Evolutionary conservation across 2,797 vertebrate genomes (phyloP).

Genomic region (Netta rufina): DNA sequence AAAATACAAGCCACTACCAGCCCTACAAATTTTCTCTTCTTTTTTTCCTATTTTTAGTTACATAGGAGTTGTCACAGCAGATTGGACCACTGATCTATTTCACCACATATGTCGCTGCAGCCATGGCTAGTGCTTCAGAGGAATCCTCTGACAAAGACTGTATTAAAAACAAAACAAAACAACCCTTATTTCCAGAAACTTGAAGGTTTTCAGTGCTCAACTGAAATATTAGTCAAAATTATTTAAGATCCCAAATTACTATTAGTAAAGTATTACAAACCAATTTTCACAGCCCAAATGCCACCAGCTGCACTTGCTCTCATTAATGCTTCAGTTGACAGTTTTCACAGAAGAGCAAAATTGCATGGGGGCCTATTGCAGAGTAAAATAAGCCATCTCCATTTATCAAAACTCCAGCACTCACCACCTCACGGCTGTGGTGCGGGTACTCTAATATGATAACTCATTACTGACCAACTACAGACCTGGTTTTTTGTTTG

Average conservation of each 20-base stretch:
- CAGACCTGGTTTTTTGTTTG: background rate
- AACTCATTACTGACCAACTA: background rate
- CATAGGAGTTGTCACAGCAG: background rate
- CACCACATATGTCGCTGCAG: background rate
- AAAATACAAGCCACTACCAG: conserved; percentile 62
- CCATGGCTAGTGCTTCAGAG: background rate
- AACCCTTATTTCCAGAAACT: background rate
- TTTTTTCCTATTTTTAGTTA: conserved; percentile 47
- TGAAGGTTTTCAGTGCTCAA: background rate
- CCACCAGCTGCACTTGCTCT: conserved; percentile 26
- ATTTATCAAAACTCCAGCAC: background rate
- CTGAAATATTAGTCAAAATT: background rate
- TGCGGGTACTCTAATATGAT: background rate
- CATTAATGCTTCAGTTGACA: background rate
- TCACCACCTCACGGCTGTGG: background rate
- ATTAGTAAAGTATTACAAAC: background rate
- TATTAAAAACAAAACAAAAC: background rate
- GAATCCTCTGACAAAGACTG: background rate
- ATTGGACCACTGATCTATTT: conserved; percentile 26
- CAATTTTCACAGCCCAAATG: conserved; percentile 13
- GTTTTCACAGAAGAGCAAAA: background rate
- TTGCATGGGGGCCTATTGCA: background rate
- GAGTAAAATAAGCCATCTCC: background rate
- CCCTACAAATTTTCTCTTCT: conserved; percentile 48
- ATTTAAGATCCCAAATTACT: conserved; percentile 1